phyloP scores from a whole-genome alignment of 2,113 vertebrate genomes.

The Acrocephalus arundinaceus region DNA sequence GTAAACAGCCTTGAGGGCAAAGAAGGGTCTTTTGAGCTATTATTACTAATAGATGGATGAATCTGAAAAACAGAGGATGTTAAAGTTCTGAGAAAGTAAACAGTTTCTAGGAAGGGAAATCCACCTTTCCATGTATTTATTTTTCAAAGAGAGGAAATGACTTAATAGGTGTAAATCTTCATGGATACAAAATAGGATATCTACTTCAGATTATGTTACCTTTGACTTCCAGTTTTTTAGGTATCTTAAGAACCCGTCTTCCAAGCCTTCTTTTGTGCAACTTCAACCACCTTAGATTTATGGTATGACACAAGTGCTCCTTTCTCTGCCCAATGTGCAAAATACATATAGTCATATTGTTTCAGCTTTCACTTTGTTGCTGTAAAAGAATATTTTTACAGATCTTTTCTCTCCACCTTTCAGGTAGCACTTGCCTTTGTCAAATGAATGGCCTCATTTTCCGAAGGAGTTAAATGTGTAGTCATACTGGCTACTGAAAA shows the following conservation, averaged over 20 bases:
- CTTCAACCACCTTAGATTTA: neutral
- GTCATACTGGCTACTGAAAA: neutral
- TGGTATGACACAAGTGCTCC: neutral
- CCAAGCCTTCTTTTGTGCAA: neutral
- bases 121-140: neutral
- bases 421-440: neutral
- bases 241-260: neutral
- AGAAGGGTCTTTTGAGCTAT: neutral
- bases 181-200: neutral
- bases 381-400: neutral
- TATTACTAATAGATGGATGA: neutral
- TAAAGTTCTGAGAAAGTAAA: slow-evolving; percentile 12
- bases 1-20: neutral
- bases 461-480: neutral
- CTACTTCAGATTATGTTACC: neutral
- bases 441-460: neutral
- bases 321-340: neutral
- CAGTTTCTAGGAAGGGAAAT: slow-evolving; percentile 53
- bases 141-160: slow-evolving; percentile 10
- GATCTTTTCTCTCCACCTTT: neutral
- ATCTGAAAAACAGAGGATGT: slow-evolving; percentile 17
- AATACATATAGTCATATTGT: fast-evolving
- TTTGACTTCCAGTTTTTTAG: neutral
- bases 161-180: neutral
- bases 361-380: neutral